phyloP scores from a whole-genome alignment of 30 jellyfish, hydroid and myxozoan species.

The Turritopsis rubra region DNA sequence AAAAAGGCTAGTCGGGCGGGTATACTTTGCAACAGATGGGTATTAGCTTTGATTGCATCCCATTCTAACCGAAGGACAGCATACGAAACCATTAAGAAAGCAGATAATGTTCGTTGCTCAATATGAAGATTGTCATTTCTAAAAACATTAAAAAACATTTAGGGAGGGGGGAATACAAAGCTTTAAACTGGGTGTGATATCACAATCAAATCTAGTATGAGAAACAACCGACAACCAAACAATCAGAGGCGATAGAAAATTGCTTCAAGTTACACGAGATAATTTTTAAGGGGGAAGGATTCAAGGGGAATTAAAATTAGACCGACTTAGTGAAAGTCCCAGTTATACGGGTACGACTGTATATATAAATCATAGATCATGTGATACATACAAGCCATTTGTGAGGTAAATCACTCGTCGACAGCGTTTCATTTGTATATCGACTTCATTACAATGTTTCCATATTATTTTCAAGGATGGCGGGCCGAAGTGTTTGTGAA shows the following conservation, averaged over 20 bases:
- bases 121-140: slow-evolving; percentile 38
- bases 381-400: slow-evolving; percentile 49
- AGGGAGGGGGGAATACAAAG: background rate
- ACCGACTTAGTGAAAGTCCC: too few species aligned
- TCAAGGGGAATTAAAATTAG: too few species aligned
- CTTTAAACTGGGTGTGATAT: background rate
- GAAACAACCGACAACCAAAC: too few species aligned
- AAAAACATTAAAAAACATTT: background rate
- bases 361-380: too few species aligned
- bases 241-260: too few species aligned
- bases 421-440: slow-evolving; percentile 35
- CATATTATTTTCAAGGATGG: slow-evolving; percentile 65
- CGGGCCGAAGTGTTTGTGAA: slow-evolving; percentile 50
- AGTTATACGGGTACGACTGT: too few species aligned
- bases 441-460: slow-evolving; percentile 69
- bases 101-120: slow-evolving; percentile 66
- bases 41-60: slow-evolving; percentile 64
- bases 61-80: slow-evolving; percentile 67
- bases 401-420: slow-evolving; percentile 43
- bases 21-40: slow-evolving; percentile 9
- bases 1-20: slow-evolving; percentile 37
- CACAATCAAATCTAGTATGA: too few species aligned
- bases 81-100: slow-evolving; percentile 75
- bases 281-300: too few species aligned
- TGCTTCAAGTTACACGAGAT: too few species aligned